Percentiles rank a stretch among this genome's conserved stretches.
Conservation (phyloP, 1,140 invertebrate species). For the Chymomyza costata region DNA sequence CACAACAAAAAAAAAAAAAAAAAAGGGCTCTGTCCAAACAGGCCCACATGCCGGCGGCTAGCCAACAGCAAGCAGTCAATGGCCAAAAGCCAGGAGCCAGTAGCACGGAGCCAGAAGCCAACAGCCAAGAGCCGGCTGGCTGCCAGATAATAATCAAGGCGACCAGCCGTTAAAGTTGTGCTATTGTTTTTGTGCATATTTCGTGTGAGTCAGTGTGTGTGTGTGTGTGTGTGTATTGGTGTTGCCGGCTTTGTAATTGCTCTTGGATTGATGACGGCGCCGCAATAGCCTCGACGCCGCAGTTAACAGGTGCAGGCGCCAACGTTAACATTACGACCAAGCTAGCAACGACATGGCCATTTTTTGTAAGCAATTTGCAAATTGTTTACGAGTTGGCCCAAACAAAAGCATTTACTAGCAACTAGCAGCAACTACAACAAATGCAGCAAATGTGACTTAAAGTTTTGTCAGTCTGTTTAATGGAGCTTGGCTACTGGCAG, state of each 20-base stretch:
- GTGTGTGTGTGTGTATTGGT: constrained; percentile 9
- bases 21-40: no score
- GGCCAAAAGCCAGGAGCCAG: no score
- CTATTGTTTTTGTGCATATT: constrained; percentile 54
- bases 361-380: constrained; percentile 66
- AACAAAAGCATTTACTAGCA: constrained; percentile 33
- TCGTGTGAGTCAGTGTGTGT: constrained; percentile 18
- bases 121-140: background rate
- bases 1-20: no score
- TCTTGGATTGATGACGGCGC: constrained; percentile 49
- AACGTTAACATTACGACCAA: constrained; percentile 4
- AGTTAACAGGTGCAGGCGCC: constrained; percentile 28
- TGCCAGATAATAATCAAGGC: constrained; percentile 59
- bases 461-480: constrained; percentile 48
- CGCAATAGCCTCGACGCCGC: background rate
- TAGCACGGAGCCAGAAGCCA: no score
- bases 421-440: background rate
- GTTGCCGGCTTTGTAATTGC: constrained; percentile 52
- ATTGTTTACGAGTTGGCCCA: constrained; percentile 50
- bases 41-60: no score
- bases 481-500: constrained; percentile 20
- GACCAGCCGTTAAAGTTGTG: constrained; percentile 60
- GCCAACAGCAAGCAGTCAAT: no score
- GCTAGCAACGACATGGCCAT: no score
- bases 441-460: constrained; percentile 21